Evolutionary conservation across 2,113 vertebrate genomes (phyloP).

Genomic region (Hyperoodon ampullatus): DNA sequence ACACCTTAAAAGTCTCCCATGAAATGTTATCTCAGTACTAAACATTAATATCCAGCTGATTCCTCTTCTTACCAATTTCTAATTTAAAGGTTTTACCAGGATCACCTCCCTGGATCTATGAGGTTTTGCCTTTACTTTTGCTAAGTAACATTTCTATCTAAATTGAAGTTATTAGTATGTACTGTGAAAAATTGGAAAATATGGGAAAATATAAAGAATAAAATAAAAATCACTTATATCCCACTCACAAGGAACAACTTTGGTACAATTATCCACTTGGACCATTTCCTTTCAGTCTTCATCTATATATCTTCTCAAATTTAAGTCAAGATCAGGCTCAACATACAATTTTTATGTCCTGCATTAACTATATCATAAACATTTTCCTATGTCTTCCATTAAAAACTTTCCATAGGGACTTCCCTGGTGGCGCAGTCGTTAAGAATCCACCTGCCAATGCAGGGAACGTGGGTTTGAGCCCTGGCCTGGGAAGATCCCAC

Average conservation of each 20-base stretch:
- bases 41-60: neutral
- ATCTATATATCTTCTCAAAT: neutral
- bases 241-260: neutral
- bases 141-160: constrained; percentile 8
- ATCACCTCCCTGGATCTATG: neutral
- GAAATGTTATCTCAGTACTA: constrained; percentile 22
- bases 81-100: neutral
- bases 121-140: constrained; percentile 6
- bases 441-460: too few species aligned
- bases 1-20: neutral
- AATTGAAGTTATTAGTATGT: constrained; percentile 6
- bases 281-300: neutral
- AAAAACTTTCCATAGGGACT: neutral
- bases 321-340: neutral
- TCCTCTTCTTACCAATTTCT: neutral
- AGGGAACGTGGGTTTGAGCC: too few species aligned
- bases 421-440: too few species aligned
- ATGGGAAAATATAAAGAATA: neutral
- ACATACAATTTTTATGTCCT: neutral
- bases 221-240: neutral
- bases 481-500: too few species aligned
- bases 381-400: neutral
- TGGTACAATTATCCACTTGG: neutral
- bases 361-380: neutral
- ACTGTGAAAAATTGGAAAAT: constrained; percentile 14